These are phyloP conservation scores for Caenorhabditis japonica DNA, from an alignment of 2,888 invertebrate species.

Conservation along the genomic window DNA sequence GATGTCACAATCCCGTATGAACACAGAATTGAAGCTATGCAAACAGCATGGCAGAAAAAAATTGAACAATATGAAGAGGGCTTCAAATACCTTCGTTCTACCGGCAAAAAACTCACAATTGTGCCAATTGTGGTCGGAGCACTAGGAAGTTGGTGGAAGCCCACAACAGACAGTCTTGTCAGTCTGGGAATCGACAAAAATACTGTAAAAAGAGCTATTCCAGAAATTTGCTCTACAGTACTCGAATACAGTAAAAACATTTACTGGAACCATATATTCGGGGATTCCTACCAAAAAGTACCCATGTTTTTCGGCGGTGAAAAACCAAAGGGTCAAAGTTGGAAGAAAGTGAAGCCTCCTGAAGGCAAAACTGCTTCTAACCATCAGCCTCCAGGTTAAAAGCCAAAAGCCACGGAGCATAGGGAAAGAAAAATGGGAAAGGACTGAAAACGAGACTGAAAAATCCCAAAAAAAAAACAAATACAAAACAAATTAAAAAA, in stretches of 20 bases:
- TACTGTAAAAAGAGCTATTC: neutral
- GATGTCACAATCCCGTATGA: conserved; percentile 9
- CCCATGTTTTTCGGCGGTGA: no score
- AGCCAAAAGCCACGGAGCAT: neutral
- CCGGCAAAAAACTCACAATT: neutral
- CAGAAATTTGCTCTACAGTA: neutral
- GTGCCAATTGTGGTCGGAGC: neutral
- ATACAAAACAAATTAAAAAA: neutral
- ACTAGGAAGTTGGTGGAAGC: conserved; percentile 4
- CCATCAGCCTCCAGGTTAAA: neutral
- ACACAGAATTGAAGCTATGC: neutral
- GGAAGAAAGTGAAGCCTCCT: neutral
- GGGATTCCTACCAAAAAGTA: neutral
- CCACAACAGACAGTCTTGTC: neutral
- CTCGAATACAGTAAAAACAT: conserved; percentile 10
- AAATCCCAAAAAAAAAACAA: neutral
- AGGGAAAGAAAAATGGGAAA: neutral
- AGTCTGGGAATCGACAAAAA: neutral
- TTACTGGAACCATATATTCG: conserved; percentile 12
- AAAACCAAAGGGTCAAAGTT: no score
- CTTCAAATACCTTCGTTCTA: neutral
- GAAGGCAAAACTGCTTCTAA: neutral
- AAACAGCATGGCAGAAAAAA: conserved; percentile 1
- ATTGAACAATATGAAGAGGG: conserved; percentile 1
- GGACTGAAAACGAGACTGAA: neutral